A percentile compares a stretch with the other conserved stretches of the same genome.
Conservation (phyloP, 2,113 vertebrate genomes). For the Mesembrinibis cayennensis region DNA sequence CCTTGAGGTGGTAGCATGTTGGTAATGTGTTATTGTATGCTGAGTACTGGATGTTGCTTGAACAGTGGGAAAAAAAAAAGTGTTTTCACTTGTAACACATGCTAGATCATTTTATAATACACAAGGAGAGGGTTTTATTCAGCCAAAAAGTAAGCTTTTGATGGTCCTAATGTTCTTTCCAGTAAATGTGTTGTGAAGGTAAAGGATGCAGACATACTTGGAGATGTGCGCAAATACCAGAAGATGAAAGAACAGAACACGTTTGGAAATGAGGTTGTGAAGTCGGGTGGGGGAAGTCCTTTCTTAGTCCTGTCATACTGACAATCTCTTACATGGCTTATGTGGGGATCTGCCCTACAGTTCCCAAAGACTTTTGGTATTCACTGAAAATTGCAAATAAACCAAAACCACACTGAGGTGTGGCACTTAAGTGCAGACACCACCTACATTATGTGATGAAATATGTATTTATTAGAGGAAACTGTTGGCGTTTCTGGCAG, state of each 20-base stretch:
- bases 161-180: not conserved
- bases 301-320: not conserved
- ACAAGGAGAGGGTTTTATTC: not conserved
- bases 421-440: accelerated
- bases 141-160: not conserved
- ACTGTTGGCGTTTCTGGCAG: not conserved
- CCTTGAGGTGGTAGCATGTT: not conserved
- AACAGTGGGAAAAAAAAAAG: not conserved
- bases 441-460: accelerated
- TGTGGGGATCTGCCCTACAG: not conserved
- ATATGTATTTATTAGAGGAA: not conserved
- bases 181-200: not conserved
- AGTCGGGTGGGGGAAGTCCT: not conserved
- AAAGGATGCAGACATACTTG: accelerated
- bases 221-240: not conserved
- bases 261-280: not conserved
- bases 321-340: accelerated
- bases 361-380: not conserved
- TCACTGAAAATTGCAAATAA: not conserved
- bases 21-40: not conserved
- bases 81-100: not conserved
- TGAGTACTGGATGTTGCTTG: not conserved
- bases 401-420: not conserved
- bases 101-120: too few species aligned
- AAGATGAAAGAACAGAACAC: not conserved